Base-by-base conservation (phyloP, 2,797 vertebrate genomes). In the Hapalemur alaotrensis region DNA sequence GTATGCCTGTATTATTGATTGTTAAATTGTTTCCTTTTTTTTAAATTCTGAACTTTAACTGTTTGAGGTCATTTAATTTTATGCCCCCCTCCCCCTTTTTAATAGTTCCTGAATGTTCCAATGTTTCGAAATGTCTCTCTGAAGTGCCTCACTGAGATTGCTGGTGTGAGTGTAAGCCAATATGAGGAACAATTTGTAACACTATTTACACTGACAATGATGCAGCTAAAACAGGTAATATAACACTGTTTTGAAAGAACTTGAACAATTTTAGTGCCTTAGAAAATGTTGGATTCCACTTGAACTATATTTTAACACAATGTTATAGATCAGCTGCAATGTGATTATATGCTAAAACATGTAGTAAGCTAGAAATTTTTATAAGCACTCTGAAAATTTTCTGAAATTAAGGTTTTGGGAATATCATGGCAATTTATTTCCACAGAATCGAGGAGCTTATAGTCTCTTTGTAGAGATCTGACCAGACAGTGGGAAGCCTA, bases 91-190 rank as follows among this genome's bases (percentile, higher is more conserved):
- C 83, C 2, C 48, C 14, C 35, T 41, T 32, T 54, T 0, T 63
- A 50, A 91, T 95, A 99, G 99, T 99, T 99, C 98, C 98, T 99
- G 98, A 99, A 99, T 97, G 99, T 99, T 94, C 99, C 99, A 79
- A 99, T 99, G 99, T 99, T 99, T 97, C 99, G 99, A 96, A 99
- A 99, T 13, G 99, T 99, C 93, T 99, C 99, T 25, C 98, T 99
- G 97, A 99, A 99, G 98, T 99, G 99, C 99, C 98, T 99, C 99
- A 99, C 99, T 30, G 99, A 99, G 98, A 99, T 99, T 92, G 99
- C 99, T 79, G 99, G 99, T 70, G 99, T 99, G 96, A 99, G 99
- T 73, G 99, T 99, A 97, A 99, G 99, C 98, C 99, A 99, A 95
- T 99, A 99, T 38, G 99, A 99, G 98, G 99, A 99, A 97, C 99